Evolutionary conservation across 2,888 invertebrate species (phyloP).

Genomic region (Hoplodrina ambigua): DNA sequence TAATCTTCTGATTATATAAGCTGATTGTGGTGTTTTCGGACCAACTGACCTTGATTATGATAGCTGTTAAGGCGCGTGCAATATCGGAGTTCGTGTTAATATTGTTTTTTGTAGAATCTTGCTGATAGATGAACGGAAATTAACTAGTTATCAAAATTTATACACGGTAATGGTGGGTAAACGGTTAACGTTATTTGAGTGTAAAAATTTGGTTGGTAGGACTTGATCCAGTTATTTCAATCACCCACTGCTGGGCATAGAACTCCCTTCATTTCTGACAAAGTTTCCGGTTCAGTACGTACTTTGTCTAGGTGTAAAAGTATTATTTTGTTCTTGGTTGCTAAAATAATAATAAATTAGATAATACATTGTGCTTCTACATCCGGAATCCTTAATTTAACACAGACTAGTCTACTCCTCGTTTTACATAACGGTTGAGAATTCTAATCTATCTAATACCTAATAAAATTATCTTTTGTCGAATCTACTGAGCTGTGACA

Average conservation of each 20-base stretch:
- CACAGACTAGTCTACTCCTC: background rate
- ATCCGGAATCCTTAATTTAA: too few relatives aligned
- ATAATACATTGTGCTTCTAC: background rate
- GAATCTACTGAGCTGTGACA: background rate
- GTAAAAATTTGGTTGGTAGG: background rate
- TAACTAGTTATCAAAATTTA: conserved; percentile 11
- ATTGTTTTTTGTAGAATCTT: conserved; percentile 25
- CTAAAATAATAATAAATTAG: too few relatives aligned
- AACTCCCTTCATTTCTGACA: background rate
- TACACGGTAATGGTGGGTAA: background rate
- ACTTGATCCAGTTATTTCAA: background rate
- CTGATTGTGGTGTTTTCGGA: conserved; percentile 50
- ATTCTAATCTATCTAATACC: background rate
- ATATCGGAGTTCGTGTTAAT: conserved; percentile 24
- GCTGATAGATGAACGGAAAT: conserved; percentile 27
- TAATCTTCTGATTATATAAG: conserved; percentile 60
- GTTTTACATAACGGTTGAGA: background rate
- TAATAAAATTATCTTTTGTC: conserved; percentile 1
- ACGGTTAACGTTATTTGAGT: background rate
- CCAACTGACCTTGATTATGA: conserved; percentile 55
- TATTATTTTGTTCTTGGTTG: too few relatives aligned
- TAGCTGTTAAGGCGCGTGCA: conserved; percentile 38
- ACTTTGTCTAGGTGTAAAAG: background rate
- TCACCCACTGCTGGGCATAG: background rate
- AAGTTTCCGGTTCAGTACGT: background rate